phyloP scores from a whole-genome alignment of 1,140 invertebrate genomes.

The Sminthurinus signatus region DNA sequence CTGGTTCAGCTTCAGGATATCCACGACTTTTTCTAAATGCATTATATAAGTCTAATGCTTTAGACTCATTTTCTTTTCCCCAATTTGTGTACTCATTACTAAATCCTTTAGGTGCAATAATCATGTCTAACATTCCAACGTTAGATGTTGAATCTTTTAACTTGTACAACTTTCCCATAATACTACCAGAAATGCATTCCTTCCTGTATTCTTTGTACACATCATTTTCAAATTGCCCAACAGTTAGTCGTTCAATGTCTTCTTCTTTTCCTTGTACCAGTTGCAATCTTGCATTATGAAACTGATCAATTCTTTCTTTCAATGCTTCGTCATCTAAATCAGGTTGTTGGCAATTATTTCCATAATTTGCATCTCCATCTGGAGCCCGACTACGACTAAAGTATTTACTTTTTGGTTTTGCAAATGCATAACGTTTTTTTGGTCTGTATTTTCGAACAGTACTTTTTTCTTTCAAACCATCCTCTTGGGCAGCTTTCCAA shows the following conservation, averaged over 20 bases:
- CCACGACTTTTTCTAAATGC: too few species aligned
- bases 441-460: not conserved
- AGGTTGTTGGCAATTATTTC: not conserved
- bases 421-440: not conserved
- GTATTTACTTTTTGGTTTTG: not conserved
- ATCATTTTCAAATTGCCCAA: not conserved
- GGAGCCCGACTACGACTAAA: not conserved
- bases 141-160: constrained; percentile 8
- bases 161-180: not conserved
- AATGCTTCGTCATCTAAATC: not conserved
- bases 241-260: too few species aligned
- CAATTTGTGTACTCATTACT: not conserved
- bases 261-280: not conserved
- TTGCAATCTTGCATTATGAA: not conserved
- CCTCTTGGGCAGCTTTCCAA: not conserved
- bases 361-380: constrained; percentile 7
- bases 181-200: constrained; percentile 6
- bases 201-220: not conserved
- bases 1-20: too few species aligned
- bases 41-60: too few species aligned
- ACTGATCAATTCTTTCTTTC: not conserved
- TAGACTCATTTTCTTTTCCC: constrained; percentile 1
- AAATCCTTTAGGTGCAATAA: not conserved
- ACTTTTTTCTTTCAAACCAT: not conserved
- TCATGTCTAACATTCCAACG: not conserved